Evolutionary conservation across 2,888 invertebrate genomes (phyloP), one percentile per base, ranked within the genome.

Genomic region (Hemicrepidius hirtus): DNA sequence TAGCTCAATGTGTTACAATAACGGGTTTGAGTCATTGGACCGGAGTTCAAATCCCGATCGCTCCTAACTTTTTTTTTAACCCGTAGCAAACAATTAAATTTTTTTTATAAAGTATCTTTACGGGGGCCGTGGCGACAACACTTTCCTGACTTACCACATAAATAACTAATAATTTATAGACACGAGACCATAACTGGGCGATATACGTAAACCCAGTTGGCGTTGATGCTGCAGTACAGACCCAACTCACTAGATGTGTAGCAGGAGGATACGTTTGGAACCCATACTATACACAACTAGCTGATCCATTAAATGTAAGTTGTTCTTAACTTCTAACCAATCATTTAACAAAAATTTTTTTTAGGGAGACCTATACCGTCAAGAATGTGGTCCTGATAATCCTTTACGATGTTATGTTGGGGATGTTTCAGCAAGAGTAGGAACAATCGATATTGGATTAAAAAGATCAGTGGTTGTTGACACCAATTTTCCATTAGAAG

Each of bases 241-340:
- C 93, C 40, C 91, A 93, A 72, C 88, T 88, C 76, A 95, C 95
- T 0, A 90, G 97, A 77, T 97, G 97, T 84, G 95, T 96, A 7
- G 97, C 97, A 0, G 96, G 94, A 21, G 97, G 97, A 6, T 97
- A 96, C 83, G 90, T 94, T 10, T 97, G 96, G 96, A 97, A 97
- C 89, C 97, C 97, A 0, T 94, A 91, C 87, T 96, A 93, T 82
- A 96, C 96, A 0, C 96, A 97, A 86, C 88, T 97, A 0, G 96
- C 96, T 0, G 95, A 96, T 87, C 96, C 96, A 0, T 88, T 95
- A 44, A 96, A 96, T 85, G 96, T 96, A 86, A 89, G 89, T n/a
- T n/a, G n/a, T n/a, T n/a, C n/a, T n/a, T n/a, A n/a, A n/a, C n/a
- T n/a, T n/a, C n/a, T n/a, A n/a, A n/a, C n/a, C n/a, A n/a, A n/a